Conservation (phyloP, 1,140 invertebrate species). For the Listronotus oregonensis region DNA sequence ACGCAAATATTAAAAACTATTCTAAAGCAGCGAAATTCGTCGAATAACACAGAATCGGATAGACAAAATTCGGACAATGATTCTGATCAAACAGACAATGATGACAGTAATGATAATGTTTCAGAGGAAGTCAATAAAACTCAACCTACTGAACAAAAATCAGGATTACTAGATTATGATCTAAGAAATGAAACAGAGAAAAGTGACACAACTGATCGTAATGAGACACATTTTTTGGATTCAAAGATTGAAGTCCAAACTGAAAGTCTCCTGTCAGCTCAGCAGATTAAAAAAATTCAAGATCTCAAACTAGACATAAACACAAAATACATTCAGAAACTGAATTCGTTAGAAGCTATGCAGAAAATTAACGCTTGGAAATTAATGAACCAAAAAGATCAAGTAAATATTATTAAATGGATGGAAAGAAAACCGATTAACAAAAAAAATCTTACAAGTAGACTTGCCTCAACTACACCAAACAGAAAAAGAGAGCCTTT, state of each 20-base stretch:
- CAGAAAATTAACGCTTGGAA: slow-evolving; percentile 24
- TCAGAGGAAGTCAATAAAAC: too few species aligned
- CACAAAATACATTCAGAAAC: slow-evolving; percentile 9
- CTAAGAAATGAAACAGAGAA: neutral
- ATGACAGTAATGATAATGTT: too few species aligned
- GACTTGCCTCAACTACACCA: slow-evolving; percentile 2
- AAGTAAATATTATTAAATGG: slow-evolving; percentile 11
- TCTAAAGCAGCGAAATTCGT: too few species aligned
- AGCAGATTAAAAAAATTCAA: slow-evolving; percentile 15
- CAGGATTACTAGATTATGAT: neutral
- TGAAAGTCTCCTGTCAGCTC: neutral
- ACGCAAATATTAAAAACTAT: too few species aligned
- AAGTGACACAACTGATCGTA: neutral
- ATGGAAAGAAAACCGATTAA: slow-evolving; percentile 7
- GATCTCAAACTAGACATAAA: slow-evolving; percentile 9
- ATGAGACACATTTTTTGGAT: too few species aligned
- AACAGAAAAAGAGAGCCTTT: slow-evolving; percentile 9
- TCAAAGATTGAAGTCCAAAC: neutral
- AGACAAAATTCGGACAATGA: too few species aligned
- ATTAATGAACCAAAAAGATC: slow-evolving; percentile 18
- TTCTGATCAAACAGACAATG: too few species aligned
- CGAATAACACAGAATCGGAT: too few species aligned
- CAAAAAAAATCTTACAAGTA: slow-evolving; percentile 9
- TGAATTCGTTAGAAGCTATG: slow-evolving; percentile 9
- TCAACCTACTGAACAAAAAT: neutral